These are phyloP conservation scores for Grantiella picta DNA, from an alignment of 2,113 vertebrate species.

Conservation along the genomic window DNA sequence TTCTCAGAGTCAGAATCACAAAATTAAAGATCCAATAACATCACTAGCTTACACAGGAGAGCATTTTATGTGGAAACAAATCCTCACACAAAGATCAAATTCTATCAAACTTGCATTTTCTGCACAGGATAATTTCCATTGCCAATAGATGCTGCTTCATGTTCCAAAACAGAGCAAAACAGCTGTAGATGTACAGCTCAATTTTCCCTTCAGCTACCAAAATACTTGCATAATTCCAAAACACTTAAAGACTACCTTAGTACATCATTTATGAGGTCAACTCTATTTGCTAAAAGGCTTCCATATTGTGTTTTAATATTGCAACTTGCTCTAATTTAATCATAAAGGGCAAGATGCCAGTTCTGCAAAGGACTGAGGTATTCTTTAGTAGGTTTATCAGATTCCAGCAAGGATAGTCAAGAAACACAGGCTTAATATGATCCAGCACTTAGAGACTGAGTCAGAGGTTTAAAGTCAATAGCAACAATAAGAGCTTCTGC, in stretches of 20 bases:
- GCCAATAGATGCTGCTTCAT: neutral
- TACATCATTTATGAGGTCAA: neutral
- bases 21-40: neutral
- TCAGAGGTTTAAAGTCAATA: neutral
- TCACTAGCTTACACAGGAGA: neutral
- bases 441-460: neutral
- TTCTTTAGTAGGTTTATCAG: neutral
- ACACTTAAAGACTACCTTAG: neutral
- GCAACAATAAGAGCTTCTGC: neutral
- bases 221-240: neutral
- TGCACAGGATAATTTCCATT: neutral
- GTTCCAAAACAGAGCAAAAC: neutral
- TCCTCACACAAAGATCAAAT: neutral
- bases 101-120: conserved; percentile 5
- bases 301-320: neutral
- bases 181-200: neutral
- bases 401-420: neutral
- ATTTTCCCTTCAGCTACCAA: conserved; percentile 3
- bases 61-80: conserved; percentile 9
- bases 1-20: neutral
- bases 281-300: neutral
- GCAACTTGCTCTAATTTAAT: neutral
- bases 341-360: neutral
- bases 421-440: neutral
- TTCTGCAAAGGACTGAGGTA: neutral